Evolutionary conservation across 1,140 invertebrate genomes (phyloP).

Genomic region (Conus ventricosus): DNA sequence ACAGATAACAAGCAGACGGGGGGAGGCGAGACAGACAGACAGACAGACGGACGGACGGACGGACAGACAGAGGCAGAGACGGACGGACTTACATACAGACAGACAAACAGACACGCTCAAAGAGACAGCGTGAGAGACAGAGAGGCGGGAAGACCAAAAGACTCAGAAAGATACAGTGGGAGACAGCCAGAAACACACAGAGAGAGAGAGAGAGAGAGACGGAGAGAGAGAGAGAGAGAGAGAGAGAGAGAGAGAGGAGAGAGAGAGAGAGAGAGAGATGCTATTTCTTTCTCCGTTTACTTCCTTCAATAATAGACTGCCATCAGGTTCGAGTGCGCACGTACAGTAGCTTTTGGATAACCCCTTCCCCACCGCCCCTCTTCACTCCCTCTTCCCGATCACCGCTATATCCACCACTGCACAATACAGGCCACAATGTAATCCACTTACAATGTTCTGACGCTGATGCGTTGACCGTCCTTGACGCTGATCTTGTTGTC

Average conservation of each 20-base stretch:
- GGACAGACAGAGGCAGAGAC: not conserved
- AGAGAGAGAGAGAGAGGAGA: not conserved
- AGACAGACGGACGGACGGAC: not conserved
- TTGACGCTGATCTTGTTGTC: conserved; percentile 4
- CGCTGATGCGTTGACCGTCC: conserved; percentile 4
- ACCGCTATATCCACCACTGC: too few species aligned
- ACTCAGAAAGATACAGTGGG: not conserved
- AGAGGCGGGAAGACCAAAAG: not conserved
- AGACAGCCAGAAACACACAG: not conserved
- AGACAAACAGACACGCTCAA: not conserved
- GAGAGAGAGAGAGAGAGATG: not conserved
- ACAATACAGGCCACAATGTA: too few species aligned
- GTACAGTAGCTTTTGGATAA: too few species aligned
- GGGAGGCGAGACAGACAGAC: too few species aligned
- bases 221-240: not conserved
- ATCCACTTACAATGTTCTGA: conserved; percentile 24
- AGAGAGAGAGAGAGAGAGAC: conserved; percentile 1
- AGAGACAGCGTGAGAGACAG: not conserved
- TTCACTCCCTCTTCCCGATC: too few species aligned
- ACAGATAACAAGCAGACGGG: too few species aligned
- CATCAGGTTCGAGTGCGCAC: not conserved
- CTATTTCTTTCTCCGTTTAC: not conserved
- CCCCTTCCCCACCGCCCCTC: too few species aligned
- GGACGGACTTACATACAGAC: not conserved
- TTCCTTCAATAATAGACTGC: not conserved